phyloP scores from a whole-genome alignment of 2,797 vertebrate species.

The Bradypodion pumilum region DNA sequence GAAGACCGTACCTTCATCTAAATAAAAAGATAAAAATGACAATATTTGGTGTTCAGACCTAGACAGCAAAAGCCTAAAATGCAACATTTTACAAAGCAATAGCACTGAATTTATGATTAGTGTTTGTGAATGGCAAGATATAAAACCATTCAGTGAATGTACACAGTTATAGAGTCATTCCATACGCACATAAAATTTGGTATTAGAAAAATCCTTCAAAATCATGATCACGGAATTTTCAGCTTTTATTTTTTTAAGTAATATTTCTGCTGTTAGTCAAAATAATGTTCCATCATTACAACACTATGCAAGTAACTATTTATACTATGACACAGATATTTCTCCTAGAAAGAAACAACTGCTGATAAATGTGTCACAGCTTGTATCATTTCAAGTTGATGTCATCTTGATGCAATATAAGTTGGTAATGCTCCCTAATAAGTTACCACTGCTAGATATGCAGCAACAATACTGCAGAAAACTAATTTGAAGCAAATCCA shows the following conservation, averaged over 20 bases:
- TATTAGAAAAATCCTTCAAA: background rate
- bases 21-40: conserved; percentile 13
- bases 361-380: background rate
- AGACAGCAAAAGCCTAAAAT: conserved; percentile 16
- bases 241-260: background rate
- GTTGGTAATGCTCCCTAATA: background rate
- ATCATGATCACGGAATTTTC: background rate
- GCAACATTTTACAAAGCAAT: background rate
- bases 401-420: background rate
- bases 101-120: background rate
- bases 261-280: background rate
- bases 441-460: background rate
- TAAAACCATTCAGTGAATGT: background rate
- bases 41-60: background rate
- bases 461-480: background rate
- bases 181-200: background rate
- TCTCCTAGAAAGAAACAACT: background rate
- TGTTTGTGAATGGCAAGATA: background rate
- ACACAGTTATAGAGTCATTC: background rate
- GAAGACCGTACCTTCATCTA: conserved; percentile 80
- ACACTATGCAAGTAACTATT: background rate
- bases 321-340: background rate
- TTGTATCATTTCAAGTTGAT: background rate
- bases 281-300: background rate
- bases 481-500: background rate